A percentile compares a stretch with the other conserved stretches of the same genome.
Evolutionary conservation across 92 coral and sea anemone genomes (phyloP).

Genomic region (Scolanthus callimorphus): DNA sequence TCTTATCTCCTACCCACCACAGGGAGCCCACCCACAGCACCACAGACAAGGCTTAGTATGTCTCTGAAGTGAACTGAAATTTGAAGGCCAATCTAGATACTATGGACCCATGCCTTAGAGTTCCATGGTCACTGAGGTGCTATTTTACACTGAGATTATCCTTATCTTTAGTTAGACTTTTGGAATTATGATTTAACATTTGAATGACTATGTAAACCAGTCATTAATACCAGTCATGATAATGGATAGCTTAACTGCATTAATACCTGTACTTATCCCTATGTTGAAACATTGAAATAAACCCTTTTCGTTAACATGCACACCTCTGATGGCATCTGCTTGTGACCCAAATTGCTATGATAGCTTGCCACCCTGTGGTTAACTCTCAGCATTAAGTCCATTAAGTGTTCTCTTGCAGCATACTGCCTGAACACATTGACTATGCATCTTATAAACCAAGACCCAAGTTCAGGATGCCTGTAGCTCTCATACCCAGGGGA

Average conservation of each 20-base stretch:
- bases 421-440: conserved; percentile 45
- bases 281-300: conserved; percentile 21
- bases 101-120: too few relatives aligned
- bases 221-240: neutral
- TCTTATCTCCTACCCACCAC: too few relatives aligned
- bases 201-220: too few relatives aligned
- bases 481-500: conserved; percentile 73
- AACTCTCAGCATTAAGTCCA: conserved; percentile 90
- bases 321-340: conserved; percentile 88
- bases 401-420: conserved; percentile 57
- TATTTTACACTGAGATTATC: too few relatives aligned
- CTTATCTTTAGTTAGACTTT: too few relatives aligned
- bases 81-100: too few relatives aligned
- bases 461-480: conserved; percentile 57
- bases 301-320: conserved; percentile 80
- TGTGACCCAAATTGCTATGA: conserved; percentile 45
- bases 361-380: conserved; percentile 56
- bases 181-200: too few relatives aligned
- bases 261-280: neutral
- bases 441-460: conserved; percentile 73
- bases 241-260: neutral
- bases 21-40: too few relatives aligned
- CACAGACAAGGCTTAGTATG: too few relatives aligned
- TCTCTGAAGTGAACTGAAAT: too few relatives aligned
- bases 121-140: too few relatives aligned